These are phyloP conservation scores for Bellardia bayeri DNA, from an alignment of 2,888 invertebrate genomes.

Conservation along the genomic window DNA sequence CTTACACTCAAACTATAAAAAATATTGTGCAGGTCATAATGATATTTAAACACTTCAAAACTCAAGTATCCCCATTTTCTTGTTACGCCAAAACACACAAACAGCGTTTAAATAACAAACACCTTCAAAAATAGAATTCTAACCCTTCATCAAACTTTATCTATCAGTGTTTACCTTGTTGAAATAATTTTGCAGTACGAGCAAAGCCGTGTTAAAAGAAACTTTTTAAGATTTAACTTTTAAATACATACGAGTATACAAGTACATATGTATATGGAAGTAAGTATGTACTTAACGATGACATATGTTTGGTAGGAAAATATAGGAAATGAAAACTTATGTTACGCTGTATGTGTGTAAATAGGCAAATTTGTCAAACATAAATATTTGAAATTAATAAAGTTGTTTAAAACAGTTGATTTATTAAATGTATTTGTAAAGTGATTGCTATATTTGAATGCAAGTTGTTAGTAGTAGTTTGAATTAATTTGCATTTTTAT, in stretches of 20 bases:
- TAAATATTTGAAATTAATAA: background rate
- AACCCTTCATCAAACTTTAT: conserved; percentile 13
- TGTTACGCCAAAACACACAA: background rate
- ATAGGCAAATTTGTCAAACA: no score
- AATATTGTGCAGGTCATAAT: conserved; percentile 2
- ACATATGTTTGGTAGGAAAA: background rate
- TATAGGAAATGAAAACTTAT: no score
- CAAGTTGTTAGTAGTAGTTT: no score
- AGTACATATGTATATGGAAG: no score
- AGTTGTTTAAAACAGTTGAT: background rate
- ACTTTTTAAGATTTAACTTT: background rate
- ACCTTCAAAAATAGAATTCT: background rate
- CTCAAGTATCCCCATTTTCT: conserved; percentile 10
- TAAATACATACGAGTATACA: no score
- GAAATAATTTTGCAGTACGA: background rate
- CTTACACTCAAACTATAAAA: background rate
- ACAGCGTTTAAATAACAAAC: background rate
- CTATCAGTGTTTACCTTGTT: background rate
- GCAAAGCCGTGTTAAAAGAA: background rate
- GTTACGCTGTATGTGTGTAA: no score
- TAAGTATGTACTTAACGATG: background rate
- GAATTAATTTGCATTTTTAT: no score
- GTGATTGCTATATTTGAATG: no score
- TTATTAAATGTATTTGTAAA: no score
- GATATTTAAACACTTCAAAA: background rate